Conservation (phyloP, 2,888 invertebrate genomes). For the Masnerella sp. region DNA sequence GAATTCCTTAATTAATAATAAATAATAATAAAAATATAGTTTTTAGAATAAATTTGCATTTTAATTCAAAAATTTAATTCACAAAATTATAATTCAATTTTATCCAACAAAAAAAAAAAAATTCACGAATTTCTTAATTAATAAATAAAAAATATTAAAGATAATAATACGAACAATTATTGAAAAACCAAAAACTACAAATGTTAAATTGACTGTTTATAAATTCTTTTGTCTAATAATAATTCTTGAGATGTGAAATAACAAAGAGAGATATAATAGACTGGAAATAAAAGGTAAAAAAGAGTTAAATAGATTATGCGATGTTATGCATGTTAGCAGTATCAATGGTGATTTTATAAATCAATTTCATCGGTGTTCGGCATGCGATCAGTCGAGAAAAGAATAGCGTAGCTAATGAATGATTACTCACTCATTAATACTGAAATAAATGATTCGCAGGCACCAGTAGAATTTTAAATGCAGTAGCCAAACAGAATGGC, state of each 20-base stretch:
- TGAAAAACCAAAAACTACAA: background rate
- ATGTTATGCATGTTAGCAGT: constrained; percentile 44
- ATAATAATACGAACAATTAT: background rate
- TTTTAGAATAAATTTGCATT: no score
- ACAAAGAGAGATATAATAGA: background rate
- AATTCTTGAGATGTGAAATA: no score
- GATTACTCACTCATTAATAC: constrained; percentile 56
- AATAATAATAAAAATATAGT: no score
- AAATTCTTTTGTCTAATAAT: background rate
- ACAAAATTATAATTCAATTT: no score
- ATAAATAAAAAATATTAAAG: background rate
- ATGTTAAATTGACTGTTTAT: background rate
- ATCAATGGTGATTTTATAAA: constrained; percentile 54
- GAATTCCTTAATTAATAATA: no score
- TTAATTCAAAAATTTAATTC: no score
- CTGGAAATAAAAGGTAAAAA: constrained; percentile 19
- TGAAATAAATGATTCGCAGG: constrained; percentile 54
- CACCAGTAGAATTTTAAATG: constrained; percentile 46
- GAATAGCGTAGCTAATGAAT: constrained; percentile 55
- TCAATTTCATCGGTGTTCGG: constrained; percentile 54
- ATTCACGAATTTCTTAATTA: background rate
- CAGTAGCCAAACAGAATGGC: constrained; percentile 49
- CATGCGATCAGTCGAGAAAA: constrained; percentile 44
- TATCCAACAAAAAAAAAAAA: background rate
- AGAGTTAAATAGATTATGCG: constrained; percentile 51